Conservation (phyloP, 2,113 vertebrate genomes). For the Melospiza melodia region DNA sequence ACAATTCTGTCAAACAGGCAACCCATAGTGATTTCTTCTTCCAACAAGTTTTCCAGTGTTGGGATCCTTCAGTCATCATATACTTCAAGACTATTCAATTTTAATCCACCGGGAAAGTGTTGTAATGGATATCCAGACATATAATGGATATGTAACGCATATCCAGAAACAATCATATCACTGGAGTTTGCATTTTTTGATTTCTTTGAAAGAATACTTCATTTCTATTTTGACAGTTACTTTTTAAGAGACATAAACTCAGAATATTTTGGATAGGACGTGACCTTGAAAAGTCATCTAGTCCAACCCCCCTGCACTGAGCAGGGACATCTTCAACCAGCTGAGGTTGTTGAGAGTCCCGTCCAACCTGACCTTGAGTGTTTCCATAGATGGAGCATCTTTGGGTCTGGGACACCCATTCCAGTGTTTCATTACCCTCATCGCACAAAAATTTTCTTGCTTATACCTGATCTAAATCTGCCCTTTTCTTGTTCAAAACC, state of each 20-base stretch:
- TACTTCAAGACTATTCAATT: background rate
- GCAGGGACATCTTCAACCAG: background rate
- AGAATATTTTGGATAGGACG: background rate
- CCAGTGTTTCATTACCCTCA: background rate
- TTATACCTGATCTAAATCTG: background rate
- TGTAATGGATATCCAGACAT: background rate
- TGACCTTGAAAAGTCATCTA: background rate
- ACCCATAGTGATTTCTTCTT: background rate
- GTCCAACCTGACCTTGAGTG: fast-evolving
- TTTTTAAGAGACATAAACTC: background rate
- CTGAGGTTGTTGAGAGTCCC: background rate
- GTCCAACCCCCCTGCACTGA: fast-evolving
- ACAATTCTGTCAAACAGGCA: background rate
- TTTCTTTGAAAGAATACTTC: background rate
- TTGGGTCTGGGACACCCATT: background rate
- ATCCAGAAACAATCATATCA: background rate
- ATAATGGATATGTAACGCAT: too few relatives aligned
- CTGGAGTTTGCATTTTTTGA: background rate
- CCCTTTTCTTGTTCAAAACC: background rate
- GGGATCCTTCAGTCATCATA: background rate
- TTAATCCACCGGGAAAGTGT: background rate
- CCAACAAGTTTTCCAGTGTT: background rate
- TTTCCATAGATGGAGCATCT: background rate
- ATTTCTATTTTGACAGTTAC: background rate
- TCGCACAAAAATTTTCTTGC: background rate